Evolutionary conservation across 1,140 invertebrate genomes (phyloP).

Genomic region (Aphis craccivora): DNA sequence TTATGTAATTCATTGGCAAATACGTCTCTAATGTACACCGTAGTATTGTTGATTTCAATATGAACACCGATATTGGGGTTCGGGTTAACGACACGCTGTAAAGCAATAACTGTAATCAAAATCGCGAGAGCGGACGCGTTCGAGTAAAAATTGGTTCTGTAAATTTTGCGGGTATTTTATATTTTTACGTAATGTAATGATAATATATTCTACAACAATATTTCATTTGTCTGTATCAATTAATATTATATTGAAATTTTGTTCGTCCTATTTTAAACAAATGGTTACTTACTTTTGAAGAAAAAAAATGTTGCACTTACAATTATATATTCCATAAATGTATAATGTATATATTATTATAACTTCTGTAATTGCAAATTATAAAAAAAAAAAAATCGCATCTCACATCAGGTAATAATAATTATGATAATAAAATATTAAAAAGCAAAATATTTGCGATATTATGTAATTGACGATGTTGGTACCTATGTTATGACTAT

Average conservation of each 20-base stretch:
- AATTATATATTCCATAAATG: no score
- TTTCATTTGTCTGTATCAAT: not conserved
- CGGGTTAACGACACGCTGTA: constrained; percentile 19
- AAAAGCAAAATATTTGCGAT: no score
- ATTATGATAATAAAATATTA: not conserved
- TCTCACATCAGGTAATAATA: not conserved
- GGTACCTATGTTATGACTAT: not conserved
- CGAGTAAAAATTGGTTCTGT: not conserved
- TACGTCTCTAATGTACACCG: not conserved
- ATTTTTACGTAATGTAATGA: not conserved
- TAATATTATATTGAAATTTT: not conserved
- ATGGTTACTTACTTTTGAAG: not conserved
- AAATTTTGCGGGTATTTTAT: not conserved
- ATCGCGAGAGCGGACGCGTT: not conserved
- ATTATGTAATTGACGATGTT: not conserved
- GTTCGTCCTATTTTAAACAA: no score
- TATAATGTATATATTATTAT: not conserved
- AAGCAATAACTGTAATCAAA: constrained; percentile 17
- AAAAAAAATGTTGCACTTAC: not conserved
- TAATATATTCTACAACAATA: not conserved
- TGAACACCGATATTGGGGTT: not conserved
- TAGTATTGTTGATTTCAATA: not conserved
- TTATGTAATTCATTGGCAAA: constrained; percentile 13
- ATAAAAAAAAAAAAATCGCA: not conserved
- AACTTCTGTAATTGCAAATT: not conserved